Percentiles rank a stretch among this genome's conserved stretches.
Evolutionary conservation across 2,797 vertebrate genomes (phyloP).

Genomic region (Morus bassanus): DNA sequence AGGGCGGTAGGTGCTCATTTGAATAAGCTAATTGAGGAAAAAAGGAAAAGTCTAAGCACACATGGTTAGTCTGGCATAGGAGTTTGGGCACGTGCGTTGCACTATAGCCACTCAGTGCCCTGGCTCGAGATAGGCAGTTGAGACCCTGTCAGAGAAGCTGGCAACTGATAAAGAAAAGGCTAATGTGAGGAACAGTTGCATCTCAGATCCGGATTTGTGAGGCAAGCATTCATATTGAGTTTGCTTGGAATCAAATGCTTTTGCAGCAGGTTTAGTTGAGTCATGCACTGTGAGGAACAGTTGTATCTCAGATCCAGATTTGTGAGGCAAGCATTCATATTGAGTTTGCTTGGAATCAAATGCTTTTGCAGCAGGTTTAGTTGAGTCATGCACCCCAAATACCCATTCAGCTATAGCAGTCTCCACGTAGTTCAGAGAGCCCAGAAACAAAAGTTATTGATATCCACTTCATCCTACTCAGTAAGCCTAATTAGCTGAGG

Average conservation of each 20-base stretch:
- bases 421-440: not conserved
- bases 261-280: not conserved
- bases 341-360: not conserved
- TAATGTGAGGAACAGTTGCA: not conserved
- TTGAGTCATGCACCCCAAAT: not conserved
- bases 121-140: not conserved
- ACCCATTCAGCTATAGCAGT: not conserved
- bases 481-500: not conserved
- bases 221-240: not conserved
- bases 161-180: conserved; percentile 14
- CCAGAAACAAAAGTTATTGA: not conserved
- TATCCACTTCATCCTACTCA: not conserved
- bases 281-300: not conserved
- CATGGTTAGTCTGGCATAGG: not conserved
- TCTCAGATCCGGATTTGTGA: not conserved
- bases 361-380: not conserved
- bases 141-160: conserved; percentile 7
- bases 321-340: not conserved
- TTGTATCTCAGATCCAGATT: not conserved
- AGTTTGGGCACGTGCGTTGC: not conserved
- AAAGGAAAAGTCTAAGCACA: not conserved
- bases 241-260: not conserved
- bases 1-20: not conserved
- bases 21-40: not conserved
- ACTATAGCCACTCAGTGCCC: not conserved